Conservation (phyloP, 1,140 invertebrate species). For the Fopius arisanus region DNA sequence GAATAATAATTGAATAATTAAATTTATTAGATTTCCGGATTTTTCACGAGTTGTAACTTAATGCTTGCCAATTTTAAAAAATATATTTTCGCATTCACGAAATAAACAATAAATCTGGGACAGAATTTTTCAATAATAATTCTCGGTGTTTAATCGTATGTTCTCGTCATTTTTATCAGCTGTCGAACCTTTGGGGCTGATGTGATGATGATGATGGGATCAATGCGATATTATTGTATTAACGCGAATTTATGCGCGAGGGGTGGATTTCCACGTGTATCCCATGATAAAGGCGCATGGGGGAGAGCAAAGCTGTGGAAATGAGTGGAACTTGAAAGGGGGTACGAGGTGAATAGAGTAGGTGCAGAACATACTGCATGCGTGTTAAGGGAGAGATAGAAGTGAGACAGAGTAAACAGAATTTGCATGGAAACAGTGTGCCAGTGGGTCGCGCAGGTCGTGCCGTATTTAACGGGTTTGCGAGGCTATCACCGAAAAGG, state of each 20-base stretch:
- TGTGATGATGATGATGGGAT: too few relatives aligned
- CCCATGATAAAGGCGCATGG: neutral
- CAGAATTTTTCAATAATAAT: too few relatives aligned
- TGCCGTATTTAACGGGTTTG: constrained; percentile 52
- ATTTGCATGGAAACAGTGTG: constrained; percentile 62
- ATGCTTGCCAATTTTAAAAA: too few relatives aligned
- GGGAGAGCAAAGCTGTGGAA: constrained; percentile 21
- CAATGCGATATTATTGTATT: neutral
- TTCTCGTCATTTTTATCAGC: too few relatives aligned
- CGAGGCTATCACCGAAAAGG: neutral
- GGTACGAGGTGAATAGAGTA: constrained; percentile 11
- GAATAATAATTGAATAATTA: too few relatives aligned
- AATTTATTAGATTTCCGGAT: too few relatives aligned
- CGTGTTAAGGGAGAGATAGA: constrained; percentile 19
- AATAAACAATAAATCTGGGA: too few relatives aligned
- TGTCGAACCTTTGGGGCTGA: neutral
- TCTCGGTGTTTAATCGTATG: too few relatives aligned
- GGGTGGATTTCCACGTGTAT: neutral
- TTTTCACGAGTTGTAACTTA: too few relatives aligned
- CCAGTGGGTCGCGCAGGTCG: constrained; percentile 55
- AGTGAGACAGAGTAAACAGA: constrained; percentile 56
- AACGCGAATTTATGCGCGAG: neutral
- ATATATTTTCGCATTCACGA: too few relatives aligned
- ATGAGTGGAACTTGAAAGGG: constrained; percentile 21
- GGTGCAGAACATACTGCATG: constrained; percentile 19